Percentiles rank a stretch among this genome's conserved stretches.
These are phyloP conservation scores for Notechis scutatus DNA, from an alignment of 2,113 vertebrate species.

Conservation along the genomic window DNA sequence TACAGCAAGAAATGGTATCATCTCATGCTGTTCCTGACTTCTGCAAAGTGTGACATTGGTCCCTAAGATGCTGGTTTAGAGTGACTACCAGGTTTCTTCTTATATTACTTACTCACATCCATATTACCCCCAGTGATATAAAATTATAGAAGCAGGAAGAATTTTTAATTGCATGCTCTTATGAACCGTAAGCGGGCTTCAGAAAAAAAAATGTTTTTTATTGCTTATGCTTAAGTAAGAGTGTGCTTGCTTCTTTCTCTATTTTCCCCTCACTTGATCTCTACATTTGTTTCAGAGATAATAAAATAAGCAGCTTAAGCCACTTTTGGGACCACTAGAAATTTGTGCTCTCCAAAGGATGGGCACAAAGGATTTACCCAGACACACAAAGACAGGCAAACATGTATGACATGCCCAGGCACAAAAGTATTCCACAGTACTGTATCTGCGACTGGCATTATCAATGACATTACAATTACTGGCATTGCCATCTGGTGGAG, in stretches of 20 bases:
- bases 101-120: too few species aligned
- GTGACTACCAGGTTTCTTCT: background rate
- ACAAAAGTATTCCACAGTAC: background rate
- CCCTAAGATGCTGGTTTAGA: background rate
- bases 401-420: background rate
- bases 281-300: background rate
- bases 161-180: background rate
- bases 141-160: background rate
- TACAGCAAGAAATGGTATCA: background rate
- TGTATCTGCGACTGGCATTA: background rate
- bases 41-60: background rate
- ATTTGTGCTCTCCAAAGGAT: background rate
- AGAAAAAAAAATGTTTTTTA: background rate
- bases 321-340: background rate
- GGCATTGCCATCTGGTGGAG: slow-evolving; percentile 60
- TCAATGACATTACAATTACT: slow-evolving; percentile 2
- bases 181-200: background rate
- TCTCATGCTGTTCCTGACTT: background rate
- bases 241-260: background rate
- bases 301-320: background rate
- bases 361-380: too few species aligned
- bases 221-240: background rate
- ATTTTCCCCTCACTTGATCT: background rate
- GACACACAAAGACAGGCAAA: background rate
- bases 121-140: background rate